Base-by-base conservation (phyloP, 2,888 invertebrate genomes). In the Eupithecia insigniata region DNA sequence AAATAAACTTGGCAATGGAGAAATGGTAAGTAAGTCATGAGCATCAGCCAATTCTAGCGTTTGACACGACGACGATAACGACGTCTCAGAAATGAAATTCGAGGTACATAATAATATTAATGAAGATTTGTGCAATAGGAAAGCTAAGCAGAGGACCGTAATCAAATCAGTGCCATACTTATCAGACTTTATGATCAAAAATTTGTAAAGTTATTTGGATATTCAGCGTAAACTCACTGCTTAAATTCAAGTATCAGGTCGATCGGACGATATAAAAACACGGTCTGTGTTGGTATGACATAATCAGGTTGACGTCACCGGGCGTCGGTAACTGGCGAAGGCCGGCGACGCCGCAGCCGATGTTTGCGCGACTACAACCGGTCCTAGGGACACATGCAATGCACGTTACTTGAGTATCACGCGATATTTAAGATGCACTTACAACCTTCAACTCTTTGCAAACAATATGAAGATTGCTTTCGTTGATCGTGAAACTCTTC, bases 301-400 rank as follows among this genome's bases (percentile, higher is more conserved):
- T 93, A 93, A 93, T 90, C 91, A 84, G 73, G 86, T 80, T 93
- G 92, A 92, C 93, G 93, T 93, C 93, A 93, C 76, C 91, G 89
- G 90, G 92, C 91, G 92, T 88, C 90, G 90, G 88, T 90, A 88
- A 87, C 87, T 83, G 81, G 83, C 90, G 93, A 92, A 93, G 93
- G 93, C 92, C 92, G 89, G 81, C 90, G 86, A 69, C 73, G 73
- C 71, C 66, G 66, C 71, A 62, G 82, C 82, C 84, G 88, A 85
- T 89, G 90, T 89, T 87, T 87, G 88, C 85, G 85, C 82, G 88
- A 85, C 84, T 84, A 81, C 84, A 88, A 89, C 90, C 87, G 90
- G 89, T 89, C 87, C 84, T 84, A 82, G 81, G 84, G 82, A 85
- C 87, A 88, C 85, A 89, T 90, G 88, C 89, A 90, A 84, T 83